Conservation (phyloP, 2,113 vertebrate genomes). For the Rhineura floridana region DNA sequence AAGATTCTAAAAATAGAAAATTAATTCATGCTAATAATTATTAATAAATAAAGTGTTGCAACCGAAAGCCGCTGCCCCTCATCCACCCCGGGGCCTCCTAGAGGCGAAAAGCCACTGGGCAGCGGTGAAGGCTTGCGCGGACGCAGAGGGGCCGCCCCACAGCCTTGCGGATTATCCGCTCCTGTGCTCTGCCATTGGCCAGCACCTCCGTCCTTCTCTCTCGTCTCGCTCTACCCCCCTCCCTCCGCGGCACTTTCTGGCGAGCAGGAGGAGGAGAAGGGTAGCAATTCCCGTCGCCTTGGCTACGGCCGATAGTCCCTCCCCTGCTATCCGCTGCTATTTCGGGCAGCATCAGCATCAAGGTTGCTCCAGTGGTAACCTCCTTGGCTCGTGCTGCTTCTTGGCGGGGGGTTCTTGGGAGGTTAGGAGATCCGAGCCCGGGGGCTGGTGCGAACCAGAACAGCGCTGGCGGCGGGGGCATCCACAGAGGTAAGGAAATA, state of each 20-base stretch:
- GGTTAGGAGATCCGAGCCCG: background rate
- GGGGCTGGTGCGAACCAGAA: background rate
- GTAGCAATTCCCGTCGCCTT: constrained; percentile 14
- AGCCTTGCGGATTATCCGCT: constrained; percentile 19
- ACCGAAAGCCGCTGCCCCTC: background rate
- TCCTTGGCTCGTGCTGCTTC: background rate
- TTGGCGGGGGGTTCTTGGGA: background rate
- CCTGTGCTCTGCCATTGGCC: constrained; percentile 14
- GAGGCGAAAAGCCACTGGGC: background rate
- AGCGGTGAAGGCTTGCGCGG: background rate
- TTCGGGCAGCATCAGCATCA: constrained; percentile 19
- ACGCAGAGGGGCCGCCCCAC: background rate
- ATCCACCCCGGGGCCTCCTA: background rate
- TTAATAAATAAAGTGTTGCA: background rate
- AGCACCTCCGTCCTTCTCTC: background rate
- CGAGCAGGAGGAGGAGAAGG: background rate
- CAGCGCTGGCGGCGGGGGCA: constrained; percentile 21
- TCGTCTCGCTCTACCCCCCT: no score
- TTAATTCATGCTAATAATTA: background rate
- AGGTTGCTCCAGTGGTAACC: background rate
- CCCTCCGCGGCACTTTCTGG: background rate
- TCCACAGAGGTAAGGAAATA: background rate
- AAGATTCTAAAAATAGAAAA: background rate
- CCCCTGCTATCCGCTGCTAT: constrained; percentile 31
- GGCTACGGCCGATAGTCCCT: constrained; percentile 17